Evolutionary conservation across 1,140 invertebrate genomes (phyloP).

Genomic region (Bombus sibiricus): DNA sequence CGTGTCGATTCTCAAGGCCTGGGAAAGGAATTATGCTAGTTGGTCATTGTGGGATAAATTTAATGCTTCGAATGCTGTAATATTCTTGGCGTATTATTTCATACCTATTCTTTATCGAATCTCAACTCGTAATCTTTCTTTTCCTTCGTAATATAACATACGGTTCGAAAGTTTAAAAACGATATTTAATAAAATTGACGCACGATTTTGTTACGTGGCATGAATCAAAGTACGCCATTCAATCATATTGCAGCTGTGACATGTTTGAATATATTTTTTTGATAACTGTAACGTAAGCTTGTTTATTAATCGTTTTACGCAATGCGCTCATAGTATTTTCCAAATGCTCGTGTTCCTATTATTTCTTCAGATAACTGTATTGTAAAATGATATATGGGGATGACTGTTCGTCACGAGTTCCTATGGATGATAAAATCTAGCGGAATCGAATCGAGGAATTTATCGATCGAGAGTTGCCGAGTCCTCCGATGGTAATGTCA

Average conservation of each 20-base stretch:
- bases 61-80: neutral
- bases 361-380: neutral
- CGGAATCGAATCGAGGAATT: neutral
- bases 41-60: neutral
- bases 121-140: no score
- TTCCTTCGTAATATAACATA: no score
- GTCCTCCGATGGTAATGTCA: slow-evolving; percentile 42
- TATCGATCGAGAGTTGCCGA: slow-evolving; percentile 26
- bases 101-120: no score
- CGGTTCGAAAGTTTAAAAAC: no score
- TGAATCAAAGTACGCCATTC: neutral
- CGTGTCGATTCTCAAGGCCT: neutral
- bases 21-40: neutral
- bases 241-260: neutral
- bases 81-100: neutral
- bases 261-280: neutral
- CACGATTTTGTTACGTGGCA: neutral
- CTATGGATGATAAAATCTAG: neutral
- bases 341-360: neutral
- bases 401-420: no score
- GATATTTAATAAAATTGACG: neutral
- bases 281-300: no score
- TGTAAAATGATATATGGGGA: neutral
- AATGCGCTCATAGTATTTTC: neutral
- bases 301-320: neutral